Evolutionary conservation across 2,888 invertebrate genomes (phyloP), one percentile per base, ranked within the genome.

Genomic region (Agrochola lychnidis): DNA sequence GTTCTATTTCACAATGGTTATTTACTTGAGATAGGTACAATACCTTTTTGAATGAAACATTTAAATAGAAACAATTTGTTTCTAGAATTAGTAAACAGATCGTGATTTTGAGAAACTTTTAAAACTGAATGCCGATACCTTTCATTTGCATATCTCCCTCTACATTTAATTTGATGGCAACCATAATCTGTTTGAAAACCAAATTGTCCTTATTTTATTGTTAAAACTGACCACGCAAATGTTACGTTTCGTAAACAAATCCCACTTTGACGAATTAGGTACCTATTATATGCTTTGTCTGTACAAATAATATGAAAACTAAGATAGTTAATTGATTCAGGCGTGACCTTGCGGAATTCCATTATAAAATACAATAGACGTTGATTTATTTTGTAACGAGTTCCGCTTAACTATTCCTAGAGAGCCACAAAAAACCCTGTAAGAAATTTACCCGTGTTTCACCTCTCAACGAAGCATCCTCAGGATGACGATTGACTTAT

Each of bases 121-220:
- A 16, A 56, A 73, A 73, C 53, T 73, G 36, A 30, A 19, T 56
- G 45, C 14, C 6, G 3, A 73, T 73, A 36, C n/a, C 36, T 40
- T 57, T 45, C 12, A 56, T 71, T 72, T 45, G 73, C 73, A 30
- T 45, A 66, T 22, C 22, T 42, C 42, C 66, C 68, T 45, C 42
- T n/a, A 45, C 42, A 10, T 70, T 66, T 70, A 66, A 22, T 70
- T 45, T 45, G 4, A 67, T 30, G 6, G 22, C 22, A 40, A 30
- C 5, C 16, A 12, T 45, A 68, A 70, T 45, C 16, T 30, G 2
- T 45, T 45, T 45, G 10, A n/a, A 67, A 69, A 68, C 10, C 10
- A 69, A 45, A 48, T 36, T n/a, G 14, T 63, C 25, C 16, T 59
- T 25, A 25, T 7, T 59, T 30, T 16, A 59, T 16, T 30, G 16